Evolutionary conservation across 2,888 invertebrate genomes (phyloP), one percentile per base, ranked within the genome.

Genomic region (Adela reaumurella): DNA sequence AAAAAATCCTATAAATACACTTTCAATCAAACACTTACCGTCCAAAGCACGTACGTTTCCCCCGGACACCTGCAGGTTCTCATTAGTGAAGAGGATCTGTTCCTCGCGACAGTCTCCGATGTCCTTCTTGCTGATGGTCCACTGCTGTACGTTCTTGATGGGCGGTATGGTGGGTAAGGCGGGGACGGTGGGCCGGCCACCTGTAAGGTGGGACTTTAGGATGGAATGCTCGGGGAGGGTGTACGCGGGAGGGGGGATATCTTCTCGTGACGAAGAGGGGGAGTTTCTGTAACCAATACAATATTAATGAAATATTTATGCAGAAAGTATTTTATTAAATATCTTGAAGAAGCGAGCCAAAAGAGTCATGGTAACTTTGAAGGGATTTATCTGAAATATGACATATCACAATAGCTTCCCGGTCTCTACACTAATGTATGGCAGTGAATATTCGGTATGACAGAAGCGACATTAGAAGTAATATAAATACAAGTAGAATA

Each of bases 1-100:
- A 41, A 41, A 41, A 17, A 44, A 72, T 78, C 78, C 8, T 78
- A 71, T 24, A 78, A 78, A 58, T 78, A 79, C 42, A 62, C 67
- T n/a, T n/a, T n/a, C n/a, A n/a, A n/a, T n/a, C 19, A 77, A 62
- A 17, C 76, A 73, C 52, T 70, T 69, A 0, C 60, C 61, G 20
- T 72, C 73, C 1, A 67, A 62, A 52, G 45, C 4, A 17, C 68
- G 57, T 14, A 68, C 61, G 3, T 62, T 66, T 1, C 63, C 55
- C n/a, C n/a, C n/a, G n/a, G n/a, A 53, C 29, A 52, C 42, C 29
- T 65, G 72, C 1, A 73, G 54, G 46, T 77, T 71, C 46, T 80
- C 79, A 48, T 80, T 80, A 0, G 79, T 80, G 53, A 77, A 79
- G 28, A 80, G 56, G n/a, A 77, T 68, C 54, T 78, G 74, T 49